Base-by-base conservation (phyloP, 2,888 invertebrate species). In the Vanessa cardui region DNA sequence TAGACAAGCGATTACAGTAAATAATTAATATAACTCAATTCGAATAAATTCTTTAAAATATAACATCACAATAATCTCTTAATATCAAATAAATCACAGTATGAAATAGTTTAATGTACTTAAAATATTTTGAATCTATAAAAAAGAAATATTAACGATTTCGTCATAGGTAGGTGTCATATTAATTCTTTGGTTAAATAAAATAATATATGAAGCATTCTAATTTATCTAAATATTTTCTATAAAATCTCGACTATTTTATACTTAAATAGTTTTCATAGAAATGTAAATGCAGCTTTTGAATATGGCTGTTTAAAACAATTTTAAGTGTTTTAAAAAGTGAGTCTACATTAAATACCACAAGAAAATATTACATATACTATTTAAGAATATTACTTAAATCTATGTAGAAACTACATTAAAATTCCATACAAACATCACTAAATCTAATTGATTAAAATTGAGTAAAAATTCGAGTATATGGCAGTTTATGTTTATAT, bases 391-490 rank as follows among this genome's bases (percentile, higher is more conserved):
- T 56, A 33, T 44, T 52, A 52, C 26, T 62, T 54, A 54, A 44
- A 76, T 77, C 50, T 71, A 66, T 47, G 60, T 67, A 71, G 62
- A 71, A 60, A 61, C 76, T 74, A 80, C 70, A 66, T 78, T 77
- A 79, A 78, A 77, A 76, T 72, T 74, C 71, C 73, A 76, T 78
- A 78, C 72, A 77, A 75, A 76, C 68, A 49, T 69, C 66, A 69
- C 73, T 74, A 77, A 74, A 8, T 67, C 71, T 76, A 73, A 70
- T 74, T 71, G 72, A 73, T 76, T 80, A 77, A 82, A 86, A 85
- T 77, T 74, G 76, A 80, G 75, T 86, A 80, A 83, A 87, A 89
- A 88, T 87, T 90, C 87, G 87, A 88, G 79, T 84, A 83, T 77
- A 80, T 88, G 89, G 89, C 90, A 90, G 90, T 89, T 82, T 82